Percentiles rank a stretch among this genome's conserved stretches.
phyloP scores from a whole-genome alignment of 2,113 vertebrate species.

The Anser cygnoides region DNA sequence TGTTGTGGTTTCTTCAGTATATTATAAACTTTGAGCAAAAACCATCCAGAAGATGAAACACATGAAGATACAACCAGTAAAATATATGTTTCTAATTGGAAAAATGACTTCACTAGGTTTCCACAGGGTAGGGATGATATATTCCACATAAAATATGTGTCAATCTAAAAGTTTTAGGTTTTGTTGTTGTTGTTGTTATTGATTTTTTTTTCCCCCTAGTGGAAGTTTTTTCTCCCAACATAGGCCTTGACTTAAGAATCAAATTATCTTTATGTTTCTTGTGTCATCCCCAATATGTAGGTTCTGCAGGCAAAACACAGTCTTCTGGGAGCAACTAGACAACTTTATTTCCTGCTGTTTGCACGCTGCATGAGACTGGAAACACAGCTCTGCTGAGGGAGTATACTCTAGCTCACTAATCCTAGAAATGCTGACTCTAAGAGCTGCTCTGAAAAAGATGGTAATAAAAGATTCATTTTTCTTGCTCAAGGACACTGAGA shows the following conservation, averaged over 20 bases:
- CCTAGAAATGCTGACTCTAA: slow-evolving; percentile 45
- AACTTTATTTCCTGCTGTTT: slow-evolving; percentile 23
- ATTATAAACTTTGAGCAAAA: neutral
- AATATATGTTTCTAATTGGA: neutral
- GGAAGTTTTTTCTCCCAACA: neutral
- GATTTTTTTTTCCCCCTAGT: neutral
- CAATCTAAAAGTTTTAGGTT: neutral
- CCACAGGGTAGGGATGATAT: neutral
- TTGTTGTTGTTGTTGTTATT: neutral
- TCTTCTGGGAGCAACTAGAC: slow-evolving; percentile 10
- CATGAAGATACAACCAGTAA: neutral
- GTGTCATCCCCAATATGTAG: neutral
- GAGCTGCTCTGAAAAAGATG: neutral
- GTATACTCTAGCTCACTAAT: slow-evolving; percentile 37
- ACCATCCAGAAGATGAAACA: neutral
- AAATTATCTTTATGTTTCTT: neutral
- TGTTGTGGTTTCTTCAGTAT: neutral
- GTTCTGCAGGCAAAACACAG: neutral
- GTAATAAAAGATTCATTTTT: slow-evolving; percentile 46
- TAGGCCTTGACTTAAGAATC: neutral
- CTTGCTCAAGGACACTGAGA: neutral
- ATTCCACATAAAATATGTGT: neutral
- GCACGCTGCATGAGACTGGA: neutral
- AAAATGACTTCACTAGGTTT: neutral
- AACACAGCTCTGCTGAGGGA: neutral